Conservation (phyloP, 2,113 vertebrate genomes). For the Festucalex cinctus region DNA sequence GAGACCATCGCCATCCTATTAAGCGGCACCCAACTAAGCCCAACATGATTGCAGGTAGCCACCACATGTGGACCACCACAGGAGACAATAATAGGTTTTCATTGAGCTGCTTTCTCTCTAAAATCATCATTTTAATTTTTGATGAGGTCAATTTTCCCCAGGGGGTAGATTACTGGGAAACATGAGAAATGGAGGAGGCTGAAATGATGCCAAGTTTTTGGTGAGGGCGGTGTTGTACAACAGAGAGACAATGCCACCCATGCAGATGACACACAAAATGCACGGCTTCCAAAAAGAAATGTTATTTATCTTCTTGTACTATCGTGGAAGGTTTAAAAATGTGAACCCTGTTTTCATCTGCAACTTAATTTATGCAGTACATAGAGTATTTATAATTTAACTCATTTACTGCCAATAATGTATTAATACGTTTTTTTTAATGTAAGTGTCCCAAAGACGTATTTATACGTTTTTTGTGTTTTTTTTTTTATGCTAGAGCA, state of each 20-base stretch:
- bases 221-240: not conserved
- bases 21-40: slow-evolving; percentile 47
- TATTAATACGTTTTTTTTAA: too few species aligned
- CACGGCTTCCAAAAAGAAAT: not conserved
- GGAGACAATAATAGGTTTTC: slow-evolving; percentile 70
- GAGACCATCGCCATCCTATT: not conserved
- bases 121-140: slow-evolving; percentile 74
- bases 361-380: not conserved
- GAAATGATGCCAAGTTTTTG: slow-evolving; percentile 6
- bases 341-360: not conserved
- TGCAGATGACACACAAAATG: not conserved
- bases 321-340: slow-evolving; percentile 4
- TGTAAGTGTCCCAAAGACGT: too few species aligned
- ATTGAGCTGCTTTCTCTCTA: slow-evolving; percentile 69
- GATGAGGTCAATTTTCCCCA: slow-evolving; percentile 66
- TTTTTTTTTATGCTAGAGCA: too few species aligned
- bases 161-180: slow-evolving; percentile 21
- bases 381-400: too few species aligned
- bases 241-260: too few species aligned
- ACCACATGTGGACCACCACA: slow-evolving; percentile 42
- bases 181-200: not conserved
- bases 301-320: slow-evolving; percentile 23
- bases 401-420: too few species aligned
- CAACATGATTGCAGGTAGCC: slow-evolving; percentile 50
- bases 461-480: too few species aligned